Conservation (phyloP, 2,888 invertebrate species). For the Pseudococcus jackbeardsleyi region DNA sequence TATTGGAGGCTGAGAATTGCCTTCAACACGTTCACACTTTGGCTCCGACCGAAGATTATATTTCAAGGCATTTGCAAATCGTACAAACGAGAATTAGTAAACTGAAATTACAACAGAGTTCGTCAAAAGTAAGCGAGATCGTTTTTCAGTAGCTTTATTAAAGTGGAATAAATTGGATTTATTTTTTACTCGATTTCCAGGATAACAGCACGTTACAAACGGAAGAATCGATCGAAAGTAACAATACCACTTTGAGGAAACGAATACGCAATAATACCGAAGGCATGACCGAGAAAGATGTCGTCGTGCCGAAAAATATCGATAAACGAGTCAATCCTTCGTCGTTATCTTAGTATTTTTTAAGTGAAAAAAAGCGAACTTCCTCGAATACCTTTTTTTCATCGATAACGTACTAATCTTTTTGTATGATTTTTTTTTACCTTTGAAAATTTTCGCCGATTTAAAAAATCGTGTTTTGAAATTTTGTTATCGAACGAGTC, state of each 20-base stretch:
- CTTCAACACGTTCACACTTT: constrained; percentile 83
- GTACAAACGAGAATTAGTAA: constrained; percentile 74
- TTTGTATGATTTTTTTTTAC: constrained; percentile 47
- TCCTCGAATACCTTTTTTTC: neutral
- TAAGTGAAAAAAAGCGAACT: neutral
- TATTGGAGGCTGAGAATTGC: constrained; percentile 88
- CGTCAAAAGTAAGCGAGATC: constrained; percentile 40
- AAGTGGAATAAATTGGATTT: neutral
- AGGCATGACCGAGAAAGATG: constrained; percentile 59
- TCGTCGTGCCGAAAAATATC: constrained; percentile 61
- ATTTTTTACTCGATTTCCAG: neutral
- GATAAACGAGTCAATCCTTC: constrained; percentile 62
- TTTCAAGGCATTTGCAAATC: constrained; percentile 88
- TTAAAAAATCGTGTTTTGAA: constrained; percentile 49
- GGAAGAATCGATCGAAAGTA: constrained; percentile 36
- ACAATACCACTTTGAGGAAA: constrained; percentile 54
- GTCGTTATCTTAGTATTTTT: constrained; percentile 56
- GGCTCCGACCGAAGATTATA: constrained; percentile 93
- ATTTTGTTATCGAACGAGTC: constrained; percentile 34
- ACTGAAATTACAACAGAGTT: constrained; percentile 56
- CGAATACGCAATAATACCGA: constrained; percentile 61
- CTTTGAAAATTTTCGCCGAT: constrained; percentile 35
- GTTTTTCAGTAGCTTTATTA: neutral
- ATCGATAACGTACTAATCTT: constrained; percentile 19
- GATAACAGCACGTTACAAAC: constrained; percentile 6